phyloP scores from a whole-genome alignment of 1,140 invertebrate species.

The Rhagoletis zephyria region DNA sequence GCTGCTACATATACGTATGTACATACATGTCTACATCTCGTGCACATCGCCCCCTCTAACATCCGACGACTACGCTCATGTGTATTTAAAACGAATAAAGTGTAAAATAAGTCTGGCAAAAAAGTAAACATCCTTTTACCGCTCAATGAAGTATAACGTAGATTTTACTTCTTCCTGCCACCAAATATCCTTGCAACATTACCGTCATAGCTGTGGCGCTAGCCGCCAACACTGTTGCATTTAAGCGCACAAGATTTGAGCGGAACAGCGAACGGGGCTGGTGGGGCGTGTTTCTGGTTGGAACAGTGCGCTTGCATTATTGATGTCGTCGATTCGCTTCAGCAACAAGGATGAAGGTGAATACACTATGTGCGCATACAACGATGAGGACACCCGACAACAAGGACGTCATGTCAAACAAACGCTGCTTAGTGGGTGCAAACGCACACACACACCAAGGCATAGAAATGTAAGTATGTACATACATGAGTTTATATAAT shows the following conservation, averaged over 20 bases:
- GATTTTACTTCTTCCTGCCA: conserved; percentile 40
- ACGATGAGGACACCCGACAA: conserved; percentile 18
- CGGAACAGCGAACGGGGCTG: background rate
- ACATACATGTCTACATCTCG: background rate
- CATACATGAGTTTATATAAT: background rate
- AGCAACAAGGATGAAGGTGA: conserved; percentile 47
- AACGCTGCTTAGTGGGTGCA: background rate
- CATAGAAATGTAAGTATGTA: background rate
- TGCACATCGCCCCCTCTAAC: background rate
- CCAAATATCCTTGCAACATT: conserved; percentile 38
- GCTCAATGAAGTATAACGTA: conserved; percentile 51
- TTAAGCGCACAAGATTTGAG: background rate
- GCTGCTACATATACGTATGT: too few relatives aligned
- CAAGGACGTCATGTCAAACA: conserved; percentile 47
- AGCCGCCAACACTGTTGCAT: conserved; percentile 50
- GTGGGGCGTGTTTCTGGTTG: background rate
- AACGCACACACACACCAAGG: background rate
- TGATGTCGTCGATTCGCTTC: conserved; percentile 43
- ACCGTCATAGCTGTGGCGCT: background rate
- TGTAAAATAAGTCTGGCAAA: conserved; percentile 9
- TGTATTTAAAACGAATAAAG: conserved; percentile 18
- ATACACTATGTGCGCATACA: conserved; percentile 4
- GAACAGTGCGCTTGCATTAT: conserved; percentile 48
- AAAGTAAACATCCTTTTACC: conserved; percentile 44
- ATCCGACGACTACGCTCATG: background rate